Evolutionary conservation across 2,797 vertebrate genomes (phyloP).

Genomic region (Natrix natrix): DNA sequence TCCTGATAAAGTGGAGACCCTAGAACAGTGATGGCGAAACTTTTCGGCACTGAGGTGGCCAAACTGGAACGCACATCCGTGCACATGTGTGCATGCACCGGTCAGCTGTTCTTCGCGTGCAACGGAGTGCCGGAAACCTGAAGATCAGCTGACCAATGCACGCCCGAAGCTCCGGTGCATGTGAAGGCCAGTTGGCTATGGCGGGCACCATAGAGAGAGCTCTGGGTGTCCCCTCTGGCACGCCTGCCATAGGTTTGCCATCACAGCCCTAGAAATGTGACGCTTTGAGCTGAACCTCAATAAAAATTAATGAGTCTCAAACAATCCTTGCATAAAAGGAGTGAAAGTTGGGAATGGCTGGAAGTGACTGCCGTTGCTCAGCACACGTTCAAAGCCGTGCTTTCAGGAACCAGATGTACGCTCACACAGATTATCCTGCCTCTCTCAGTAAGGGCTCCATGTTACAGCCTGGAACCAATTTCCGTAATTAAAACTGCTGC

Average conservation of each 20-base stretch:
- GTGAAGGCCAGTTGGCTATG: too few relatives aligned
- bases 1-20: neutral
- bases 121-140: too few relatives aligned
- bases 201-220: too few relatives aligned
- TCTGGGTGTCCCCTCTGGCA: too few relatives aligned
- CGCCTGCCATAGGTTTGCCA: too few relatives aligned
- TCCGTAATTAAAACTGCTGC: constrained; percentile 67
- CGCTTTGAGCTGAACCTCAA: constrained; percentile 11
- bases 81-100: too few relatives aligned
- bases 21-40: too few relatives aligned
- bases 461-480: constrained; percentile 70
- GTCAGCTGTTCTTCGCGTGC: too few relatives aligned
- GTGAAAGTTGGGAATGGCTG: neutral
- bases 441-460: constrained; percentile 48
- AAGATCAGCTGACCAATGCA: too few relatives aligned
- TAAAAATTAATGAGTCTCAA: constrained; percentile 4
- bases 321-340: constrained; percentile 13
- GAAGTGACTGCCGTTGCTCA: constrained; percentile 1
- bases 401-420: constrained; percentile 41
- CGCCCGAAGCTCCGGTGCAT: too few relatives aligned
- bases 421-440: constrained; percentile 34
- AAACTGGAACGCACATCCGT: too few relatives aligned
- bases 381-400: neutral
- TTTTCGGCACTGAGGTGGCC: too few relatives aligned
- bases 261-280: constrained; percentile 21